phyloP scores from a whole-genome alignment of 2,113 vertebrate species.

The Dolichotis patagonum region DNA sequence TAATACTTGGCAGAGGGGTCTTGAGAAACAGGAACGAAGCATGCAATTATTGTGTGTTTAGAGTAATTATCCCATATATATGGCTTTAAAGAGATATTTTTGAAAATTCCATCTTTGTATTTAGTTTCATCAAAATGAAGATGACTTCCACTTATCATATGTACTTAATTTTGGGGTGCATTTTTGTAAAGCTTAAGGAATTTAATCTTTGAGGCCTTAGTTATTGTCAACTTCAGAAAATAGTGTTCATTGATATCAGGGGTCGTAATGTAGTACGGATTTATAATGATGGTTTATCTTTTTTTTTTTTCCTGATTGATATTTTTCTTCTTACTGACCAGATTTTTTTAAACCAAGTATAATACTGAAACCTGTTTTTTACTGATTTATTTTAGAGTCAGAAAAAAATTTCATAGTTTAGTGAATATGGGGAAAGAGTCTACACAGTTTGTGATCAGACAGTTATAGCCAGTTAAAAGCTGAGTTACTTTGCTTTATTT shows the following conservation, averaged over 20 bases:
- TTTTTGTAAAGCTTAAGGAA: slow-evolving; percentile 8
- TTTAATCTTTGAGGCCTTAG: neutral
- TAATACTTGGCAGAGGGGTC: neutral
- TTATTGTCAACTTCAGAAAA: slow-evolving; percentile 46
- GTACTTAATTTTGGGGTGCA: neutral
- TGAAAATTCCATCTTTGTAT: neutral
- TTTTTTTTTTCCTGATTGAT: slow-evolving; percentile 39
- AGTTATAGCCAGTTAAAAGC: slow-evolving; percentile 19
- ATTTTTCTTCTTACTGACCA: slow-evolving; percentile 44
- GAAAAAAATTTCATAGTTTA: slow-evolving; percentile 56
- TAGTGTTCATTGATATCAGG: neutral
- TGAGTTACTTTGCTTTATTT: slow-evolving; percentile 46
- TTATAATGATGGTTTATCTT: neutral
- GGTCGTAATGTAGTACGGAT: neutral
- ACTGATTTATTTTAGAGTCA: slow-evolving; percentile 46
- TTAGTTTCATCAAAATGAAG: slow-evolving; percentile 31
- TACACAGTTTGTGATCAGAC: slow-evolving; percentile 30
- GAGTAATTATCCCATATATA: neutral
- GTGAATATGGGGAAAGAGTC: neutral
- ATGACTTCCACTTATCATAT: slow-evolving; percentile 33
- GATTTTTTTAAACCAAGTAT: slow-evolving; percentile 44
- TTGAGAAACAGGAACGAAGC: neutral
- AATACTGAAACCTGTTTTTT: slow-evolving; percentile 40
- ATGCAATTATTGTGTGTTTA: neutral
- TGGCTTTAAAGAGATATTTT: neutral